A percentile compares a stretch with the other conserved stretches of the same genome.
Evolutionary conservation across 2,797 vertebrate species (phyloP).

Genomic region (Echeneis naucrates): DNA sequence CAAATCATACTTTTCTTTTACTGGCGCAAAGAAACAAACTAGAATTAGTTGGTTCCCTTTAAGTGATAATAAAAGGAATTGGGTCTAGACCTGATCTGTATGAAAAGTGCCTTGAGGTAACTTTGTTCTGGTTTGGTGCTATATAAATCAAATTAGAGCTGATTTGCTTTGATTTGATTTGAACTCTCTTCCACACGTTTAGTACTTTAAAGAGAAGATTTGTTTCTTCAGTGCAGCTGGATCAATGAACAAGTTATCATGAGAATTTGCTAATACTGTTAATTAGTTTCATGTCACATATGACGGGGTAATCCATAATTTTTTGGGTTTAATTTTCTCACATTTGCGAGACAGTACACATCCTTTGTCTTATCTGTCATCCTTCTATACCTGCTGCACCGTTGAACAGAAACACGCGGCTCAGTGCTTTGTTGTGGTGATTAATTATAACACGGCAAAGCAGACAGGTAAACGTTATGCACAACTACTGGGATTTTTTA

Average conservation of each 20-base stretch:
- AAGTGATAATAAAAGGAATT: too few species aligned
- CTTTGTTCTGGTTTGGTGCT: too few species aligned
- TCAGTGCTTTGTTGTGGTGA: constrained; percentile 18
- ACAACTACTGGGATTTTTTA: constrained; percentile 4
- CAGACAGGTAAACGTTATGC: neutral
- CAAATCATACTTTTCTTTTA: neutral
- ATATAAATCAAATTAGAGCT: too few species aligned
- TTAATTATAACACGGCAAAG: neutral
- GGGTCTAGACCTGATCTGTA: too few species aligned
- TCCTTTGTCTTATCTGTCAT: constrained; percentile 23
- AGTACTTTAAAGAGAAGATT: constrained; percentile 13
- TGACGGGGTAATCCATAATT: constrained; percentile 26
- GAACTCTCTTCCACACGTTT: neutral
- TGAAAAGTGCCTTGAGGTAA: too few species aligned
- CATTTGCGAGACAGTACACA: constrained; percentile 6
- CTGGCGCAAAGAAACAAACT: neutral
- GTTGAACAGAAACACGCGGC: constrained; percentile 13
- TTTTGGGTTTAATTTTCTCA: constrained; percentile 16
- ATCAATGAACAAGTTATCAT: constrained; percentile 7
- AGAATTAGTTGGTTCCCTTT: too few species aligned
- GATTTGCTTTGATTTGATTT: too few species aligned
- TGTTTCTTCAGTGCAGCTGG: constrained; percentile 1
- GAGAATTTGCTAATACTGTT: neutral
- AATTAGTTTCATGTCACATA: constrained; percentile 11
- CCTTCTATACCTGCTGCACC: constrained; percentile 9